These are phyloP conservation scores for Platynereis dumerilii DNA, from an alignment of 2,888 invertebrate species.

Conservation along the genomic window DNA sequence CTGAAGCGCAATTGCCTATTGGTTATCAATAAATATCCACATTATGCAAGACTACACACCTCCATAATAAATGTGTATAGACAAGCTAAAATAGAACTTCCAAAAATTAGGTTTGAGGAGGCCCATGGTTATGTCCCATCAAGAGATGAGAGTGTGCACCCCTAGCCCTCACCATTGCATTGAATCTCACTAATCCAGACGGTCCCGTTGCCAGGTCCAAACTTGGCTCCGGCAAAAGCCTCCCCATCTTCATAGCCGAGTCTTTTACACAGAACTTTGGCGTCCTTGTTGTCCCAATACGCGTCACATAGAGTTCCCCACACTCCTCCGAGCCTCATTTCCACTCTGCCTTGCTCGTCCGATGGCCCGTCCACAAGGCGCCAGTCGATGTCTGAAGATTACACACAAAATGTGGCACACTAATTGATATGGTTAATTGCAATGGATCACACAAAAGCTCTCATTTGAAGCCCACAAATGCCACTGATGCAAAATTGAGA, in stretches of 20 bases:
- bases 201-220: conserved; percentile 24
- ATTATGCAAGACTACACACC: too few relatives aligned
- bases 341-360: conserved; percentile 63
- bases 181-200: conserved; percentile 13
- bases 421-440: too few relatives aligned
- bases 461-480: background rate
- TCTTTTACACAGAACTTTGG: conserved; percentile 74
- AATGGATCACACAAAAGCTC: too few relatives aligned
- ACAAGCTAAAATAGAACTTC: too few relatives aligned
- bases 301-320: conserved; percentile 81
- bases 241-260: conserved; percentile 68
- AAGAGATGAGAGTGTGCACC: too few relatives aligned
- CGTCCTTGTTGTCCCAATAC: conserved; percentile 73
- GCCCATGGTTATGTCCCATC: too few relatives aligned
- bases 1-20: too few relatives aligned
- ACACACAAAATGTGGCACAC: too few relatives aligned
- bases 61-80: too few relatives aligned
- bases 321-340: conserved; percentile 73
- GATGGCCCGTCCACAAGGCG: conserved; percentile 41
- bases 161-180: conserved; percentile 14
- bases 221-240: conserved; percentile 3
- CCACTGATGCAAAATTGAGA: too few relatives aligned
- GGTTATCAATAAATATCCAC: too few relatives aligned
- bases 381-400: conserved; percentile 47
- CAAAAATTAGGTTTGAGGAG: too few relatives aligned